Percentiles rank a stretch among this genome's conserved stretches.
Conservation (phyloP, 2,888 invertebrate genomes). For the Caenorhabditis sp. region DNA sequence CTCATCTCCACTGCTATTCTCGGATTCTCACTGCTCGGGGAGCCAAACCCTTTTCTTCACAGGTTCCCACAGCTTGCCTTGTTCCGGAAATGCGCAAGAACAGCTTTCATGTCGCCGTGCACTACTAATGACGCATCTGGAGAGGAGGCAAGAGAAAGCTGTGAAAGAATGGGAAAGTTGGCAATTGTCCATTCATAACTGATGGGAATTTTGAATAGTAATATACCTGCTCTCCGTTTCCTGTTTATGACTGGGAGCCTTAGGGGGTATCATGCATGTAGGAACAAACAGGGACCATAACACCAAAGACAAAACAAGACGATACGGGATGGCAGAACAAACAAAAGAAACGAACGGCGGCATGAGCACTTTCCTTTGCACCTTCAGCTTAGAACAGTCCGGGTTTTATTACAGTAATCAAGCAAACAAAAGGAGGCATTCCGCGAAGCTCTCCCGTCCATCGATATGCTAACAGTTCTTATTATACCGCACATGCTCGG, state of each 20-base stretch:
- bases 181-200: slow-evolving; percentile 48
- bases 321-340: slow-evolving; percentile 31
- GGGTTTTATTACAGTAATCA: slow-evolving; percentile 56
- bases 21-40: background rate
- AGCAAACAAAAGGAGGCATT: slow-evolving; percentile 42
- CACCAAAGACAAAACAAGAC: background rate
- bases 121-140: slow-evolving; percentile 50
- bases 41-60: slow-evolving; percentile 25
- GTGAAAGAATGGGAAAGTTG: slow-evolving; percentile 1
- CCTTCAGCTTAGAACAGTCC: background rate
- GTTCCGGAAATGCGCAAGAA: slow-evolving; percentile 41
- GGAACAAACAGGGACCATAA: slow-evolving; percentile 24
- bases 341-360: slow-evolving; percentile 32
- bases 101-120: slow-evolving; percentile 48
- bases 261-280: slow-evolving; percentile 5
- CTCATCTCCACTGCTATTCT: slow-evolving; percentile 11
- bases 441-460: slow-evolving; percentile 33
- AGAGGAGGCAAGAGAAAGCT: slow-evolving; percentile 25
- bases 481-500: slow-evolving; percentile 49
- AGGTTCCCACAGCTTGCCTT: slow-evolving; percentile 39
- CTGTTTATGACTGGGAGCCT: slow-evolving; percentile 37
- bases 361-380: slow-evolving; percentile 32
- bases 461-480: slow-evolving; percentile 24
- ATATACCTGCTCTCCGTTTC: background rate
- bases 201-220: slow-evolving; percentile 54